Conservation (phyloP, 2,113 vertebrate genomes). For the Marmota monax region DNA sequence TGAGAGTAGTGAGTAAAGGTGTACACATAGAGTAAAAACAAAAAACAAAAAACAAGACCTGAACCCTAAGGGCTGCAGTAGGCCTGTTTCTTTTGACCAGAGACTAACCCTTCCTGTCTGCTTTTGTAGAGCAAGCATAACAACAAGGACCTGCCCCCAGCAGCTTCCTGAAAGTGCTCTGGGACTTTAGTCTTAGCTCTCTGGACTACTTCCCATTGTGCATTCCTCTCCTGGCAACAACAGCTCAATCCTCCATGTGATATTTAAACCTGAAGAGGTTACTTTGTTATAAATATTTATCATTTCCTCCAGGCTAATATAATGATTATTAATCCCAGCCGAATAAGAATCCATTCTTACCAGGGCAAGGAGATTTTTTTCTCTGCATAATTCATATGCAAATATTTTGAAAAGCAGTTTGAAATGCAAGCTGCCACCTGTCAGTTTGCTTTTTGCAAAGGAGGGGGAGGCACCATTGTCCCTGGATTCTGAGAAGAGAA, state of each 20-base stretch:
- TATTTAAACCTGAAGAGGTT: conserved; percentile 43
- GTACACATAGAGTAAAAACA: not conserved
- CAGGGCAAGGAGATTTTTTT: not conserved
- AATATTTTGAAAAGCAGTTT: conserved; percentile 67
- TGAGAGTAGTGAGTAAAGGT: not conserved
- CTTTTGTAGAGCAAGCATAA: not conserved
- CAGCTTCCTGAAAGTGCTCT: not conserved
- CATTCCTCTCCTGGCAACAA: conserved; percentile 12
- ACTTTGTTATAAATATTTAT: conserved; percentile 66
- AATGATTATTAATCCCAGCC: conserved; percentile 70
- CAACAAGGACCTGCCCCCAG: not conserved
- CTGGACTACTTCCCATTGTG: not conserved
- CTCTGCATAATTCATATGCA: conserved; percentile 58
- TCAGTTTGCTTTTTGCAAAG: conserved; percentile 51
- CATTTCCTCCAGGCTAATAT: conserved; percentile 62
- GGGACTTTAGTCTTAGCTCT: not conserved
- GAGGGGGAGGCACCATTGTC: conserved; percentile 16
- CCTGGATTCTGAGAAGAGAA: conserved; percentile 24
- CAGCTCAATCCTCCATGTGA: not conserved
- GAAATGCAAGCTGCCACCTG: conserved; percentile 64
- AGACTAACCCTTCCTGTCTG: not conserved
- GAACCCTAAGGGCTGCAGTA: not conserved
- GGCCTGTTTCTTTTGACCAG: not conserved
- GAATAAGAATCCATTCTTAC: conserved; percentile 69
- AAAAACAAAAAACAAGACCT: not conserved